Evolutionary conservation across 2,888 invertebrate species (phyloP).

Genomic region (Eupithecia exiguata): DNA sequence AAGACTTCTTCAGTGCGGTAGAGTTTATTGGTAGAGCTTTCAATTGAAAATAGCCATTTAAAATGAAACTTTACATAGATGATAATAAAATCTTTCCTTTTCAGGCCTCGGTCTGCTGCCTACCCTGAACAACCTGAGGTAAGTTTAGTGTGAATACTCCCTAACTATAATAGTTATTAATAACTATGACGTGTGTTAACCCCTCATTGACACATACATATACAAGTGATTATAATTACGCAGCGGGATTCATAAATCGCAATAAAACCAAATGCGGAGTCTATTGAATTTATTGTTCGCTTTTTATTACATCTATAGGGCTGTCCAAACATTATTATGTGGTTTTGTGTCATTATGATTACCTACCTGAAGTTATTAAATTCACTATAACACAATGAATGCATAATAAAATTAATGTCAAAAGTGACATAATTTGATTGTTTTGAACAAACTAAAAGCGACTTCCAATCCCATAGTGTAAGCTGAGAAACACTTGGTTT

Average conservation of each 20-base stretch:
- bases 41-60: too few species aligned
- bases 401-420: too few species aligned
- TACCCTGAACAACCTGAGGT: conserved; percentile 93
- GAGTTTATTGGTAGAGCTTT: too few species aligned
- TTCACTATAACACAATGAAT: too few species aligned
- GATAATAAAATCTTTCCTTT: conserved; percentile 49
- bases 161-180: background rate
- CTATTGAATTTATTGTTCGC: background rate
- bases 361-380: too few species aligned
- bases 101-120: conserved; percentile 94
- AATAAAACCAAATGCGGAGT: conserved; percentile 32
- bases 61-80: background rate
- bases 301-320: background rate
- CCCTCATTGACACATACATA: background rate
- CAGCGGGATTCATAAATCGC: conserved; percentile 25
- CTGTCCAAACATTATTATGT: background rate
- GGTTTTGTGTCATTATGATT: background rate
- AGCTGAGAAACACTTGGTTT: too few species aligned
- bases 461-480: too few species aligned
- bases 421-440: too few species aligned
- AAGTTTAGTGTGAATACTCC: conserved; percentile 59
- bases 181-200: background rate
- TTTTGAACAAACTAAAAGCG: too few species aligned
- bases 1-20: too few species aligned
- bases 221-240: background rate